Conservation (phyloP, 2,888 invertebrate species). For the Trichogramma evanescens region DNA sequence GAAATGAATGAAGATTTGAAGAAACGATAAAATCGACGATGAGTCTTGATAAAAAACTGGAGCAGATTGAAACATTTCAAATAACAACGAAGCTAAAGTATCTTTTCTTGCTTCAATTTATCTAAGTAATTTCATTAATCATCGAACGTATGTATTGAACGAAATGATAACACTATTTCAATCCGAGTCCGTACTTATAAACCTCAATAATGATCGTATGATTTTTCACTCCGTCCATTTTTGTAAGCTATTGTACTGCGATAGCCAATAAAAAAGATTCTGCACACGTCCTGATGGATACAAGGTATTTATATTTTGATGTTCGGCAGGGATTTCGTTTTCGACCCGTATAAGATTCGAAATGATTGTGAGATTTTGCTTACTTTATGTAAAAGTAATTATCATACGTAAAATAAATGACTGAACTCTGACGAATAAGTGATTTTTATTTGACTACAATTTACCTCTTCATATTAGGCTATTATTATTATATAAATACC, state of each 20-base stretch:
- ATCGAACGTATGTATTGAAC: not conserved
- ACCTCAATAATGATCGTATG: conserved; percentile 11
- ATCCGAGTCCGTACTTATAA: conserved; percentile 11
- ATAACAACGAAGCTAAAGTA: too few species aligned
- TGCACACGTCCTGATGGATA: conserved; percentile 9
- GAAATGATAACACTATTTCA: not conserved
- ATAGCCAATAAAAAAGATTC: conserved; percentile 14
- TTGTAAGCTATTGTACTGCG: conserved; percentile 18
- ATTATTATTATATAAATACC: too few species aligned
- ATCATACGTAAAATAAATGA: conserved; percentile 17
- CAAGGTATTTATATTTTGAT: conserved; percentile 15
- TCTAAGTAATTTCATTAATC: not conserved
- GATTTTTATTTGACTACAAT: not conserved
- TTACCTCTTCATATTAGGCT: not conserved
- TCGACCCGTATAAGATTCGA: too few species aligned
- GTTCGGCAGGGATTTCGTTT: too few species aligned
- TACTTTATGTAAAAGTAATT: conserved; percentile 16
- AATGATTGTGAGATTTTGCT: conserved; percentile 16
- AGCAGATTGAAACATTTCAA: too few species aligned
- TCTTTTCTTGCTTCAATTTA: not conserved
- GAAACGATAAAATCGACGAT: too few species aligned
- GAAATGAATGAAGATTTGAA: too few species aligned
- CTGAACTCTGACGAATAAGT: conserved; percentile 10
- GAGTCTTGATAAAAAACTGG: too few species aligned
- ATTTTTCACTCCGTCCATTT: conserved; percentile 25